phyloP scores from a whole-genome alignment of 1,140 invertebrate species.

The Metaphire vulgaris region DNA sequence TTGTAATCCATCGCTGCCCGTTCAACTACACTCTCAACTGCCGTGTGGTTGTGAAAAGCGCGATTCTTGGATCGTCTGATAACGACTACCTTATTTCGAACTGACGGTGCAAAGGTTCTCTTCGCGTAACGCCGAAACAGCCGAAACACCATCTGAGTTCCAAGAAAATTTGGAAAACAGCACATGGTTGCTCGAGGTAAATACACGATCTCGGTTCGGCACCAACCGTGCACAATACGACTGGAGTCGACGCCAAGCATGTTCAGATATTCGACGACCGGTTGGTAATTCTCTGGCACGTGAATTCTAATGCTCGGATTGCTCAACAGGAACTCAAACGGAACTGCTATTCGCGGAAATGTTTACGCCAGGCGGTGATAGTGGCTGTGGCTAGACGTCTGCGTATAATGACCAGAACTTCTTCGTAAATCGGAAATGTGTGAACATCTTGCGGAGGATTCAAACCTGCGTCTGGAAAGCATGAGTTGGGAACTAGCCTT shows the following conservation, averaged over 20 bases:
- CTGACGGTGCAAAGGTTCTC: not conserved
- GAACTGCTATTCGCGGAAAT: conserved; percentile 6
- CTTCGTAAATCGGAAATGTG: not conserved
- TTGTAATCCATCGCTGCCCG: too few species aligned
- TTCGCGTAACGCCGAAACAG: too few species aligned
- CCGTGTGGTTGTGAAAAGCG: too few species aligned
- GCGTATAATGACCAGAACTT: conserved; percentile 18
- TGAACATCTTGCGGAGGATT: not conserved
- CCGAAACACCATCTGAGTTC: too few species aligned
- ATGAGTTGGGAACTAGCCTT: not conserved
- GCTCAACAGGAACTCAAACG: not conserved
- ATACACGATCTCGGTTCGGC: conserved; percentile 14
- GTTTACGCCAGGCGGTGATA: conserved; percentile 15
- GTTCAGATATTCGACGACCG: not conserved
- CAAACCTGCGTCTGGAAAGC: not conserved
- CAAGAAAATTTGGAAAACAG: conserved; percentile 5
- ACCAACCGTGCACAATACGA: conserved; percentile 5
- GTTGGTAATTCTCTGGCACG: not conserved
- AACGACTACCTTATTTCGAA: not conserved
- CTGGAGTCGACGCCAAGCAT: conserved; percentile 6
- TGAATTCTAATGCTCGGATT: conserved; percentile 13
- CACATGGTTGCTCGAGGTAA: conserved; percentile 11
- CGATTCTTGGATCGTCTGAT: too few species aligned
- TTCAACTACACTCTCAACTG: too few species aligned
- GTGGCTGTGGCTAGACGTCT: conserved; percentile 13